phyloP scores from a whole-genome alignment of 2,888 invertebrate species.

The Geophilus truncorum region DNA sequence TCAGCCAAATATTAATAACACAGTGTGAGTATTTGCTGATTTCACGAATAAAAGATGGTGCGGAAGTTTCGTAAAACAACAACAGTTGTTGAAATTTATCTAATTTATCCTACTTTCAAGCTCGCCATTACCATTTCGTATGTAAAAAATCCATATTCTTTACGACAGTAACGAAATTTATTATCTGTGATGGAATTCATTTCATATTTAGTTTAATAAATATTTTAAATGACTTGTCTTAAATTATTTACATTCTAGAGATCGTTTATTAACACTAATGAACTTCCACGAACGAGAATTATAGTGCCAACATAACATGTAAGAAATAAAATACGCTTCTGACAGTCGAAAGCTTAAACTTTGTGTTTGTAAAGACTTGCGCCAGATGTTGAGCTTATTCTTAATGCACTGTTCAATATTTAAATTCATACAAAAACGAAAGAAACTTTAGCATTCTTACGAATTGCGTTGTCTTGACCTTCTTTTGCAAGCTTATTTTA shows the following conservation, averaged over 20 bases:
- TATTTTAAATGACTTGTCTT: neutral
- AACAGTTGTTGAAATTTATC: no score
- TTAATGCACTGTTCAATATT: neutral
- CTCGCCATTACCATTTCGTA: no score
- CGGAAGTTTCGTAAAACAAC: no score
- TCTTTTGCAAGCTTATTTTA: neutral
- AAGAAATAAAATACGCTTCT: no score
- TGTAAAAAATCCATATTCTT: no score
- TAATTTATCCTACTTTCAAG: no score
- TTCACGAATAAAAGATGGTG: no score
- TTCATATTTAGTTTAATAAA: neutral
- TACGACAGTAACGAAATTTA: neutral
- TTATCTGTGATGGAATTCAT: neutral
- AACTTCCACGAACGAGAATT: neutral
- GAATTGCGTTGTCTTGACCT: neutral
- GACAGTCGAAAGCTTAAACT: no score
- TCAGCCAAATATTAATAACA: no score
- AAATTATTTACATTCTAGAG: neutral
- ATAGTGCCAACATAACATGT: no score
- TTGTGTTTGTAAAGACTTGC: neutral
- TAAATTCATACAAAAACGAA: constrained; percentile 15
- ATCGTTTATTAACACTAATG: neutral
- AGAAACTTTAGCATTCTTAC: neutral
- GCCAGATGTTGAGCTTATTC: neutral
- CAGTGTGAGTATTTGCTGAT: no score